Conservation (phyloP, 2,888 invertebrate species). For the Spialia ferax region DNA sequence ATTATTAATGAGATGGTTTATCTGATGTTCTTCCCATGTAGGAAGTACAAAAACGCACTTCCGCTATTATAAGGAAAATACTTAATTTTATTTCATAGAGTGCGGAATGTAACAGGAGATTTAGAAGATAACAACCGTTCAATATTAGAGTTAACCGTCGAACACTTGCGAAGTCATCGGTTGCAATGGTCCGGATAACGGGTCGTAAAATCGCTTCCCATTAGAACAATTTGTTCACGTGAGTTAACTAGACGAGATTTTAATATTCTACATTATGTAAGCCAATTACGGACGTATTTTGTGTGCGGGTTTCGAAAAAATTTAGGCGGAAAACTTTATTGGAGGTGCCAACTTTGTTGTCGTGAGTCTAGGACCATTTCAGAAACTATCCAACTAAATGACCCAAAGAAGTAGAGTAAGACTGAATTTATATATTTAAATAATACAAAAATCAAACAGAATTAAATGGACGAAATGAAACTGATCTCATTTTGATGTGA, state of each 20-base stretch:
- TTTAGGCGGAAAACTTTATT: too few species aligned
- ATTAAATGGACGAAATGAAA: too few species aligned
- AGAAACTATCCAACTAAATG: too few species aligned
- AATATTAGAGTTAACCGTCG: not conserved
- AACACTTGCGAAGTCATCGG: slow-evolving; percentile 13
- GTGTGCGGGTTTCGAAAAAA: not conserved
- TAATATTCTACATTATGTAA: slow-evolving; percentile 1
- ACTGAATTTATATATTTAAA: too few species aligned
- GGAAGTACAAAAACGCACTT: not conserved
- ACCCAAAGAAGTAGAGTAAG: too few species aligned
- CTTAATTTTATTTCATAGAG: not conserved
- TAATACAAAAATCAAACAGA: too few species aligned
- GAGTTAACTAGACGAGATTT: slow-evolving; percentile 17
- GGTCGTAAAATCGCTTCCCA: slow-evolving; percentile 16
- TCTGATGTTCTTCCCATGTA: not conserved
- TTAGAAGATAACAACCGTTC: not conserved
- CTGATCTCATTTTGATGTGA: too few species aligned
- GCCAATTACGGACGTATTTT: not conserved
- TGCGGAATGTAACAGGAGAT: not conserved
- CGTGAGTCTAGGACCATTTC: too few species aligned
- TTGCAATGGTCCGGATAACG: slow-evolving; percentile 15
- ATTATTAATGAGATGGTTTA: too few species aligned
- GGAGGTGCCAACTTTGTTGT: too few species aligned
- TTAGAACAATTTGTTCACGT: slow-evolving; percentile 21
- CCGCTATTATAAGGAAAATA: not conserved